phyloP scores from a whole-genome alignment of 2,888 invertebrate species.

The Euplagia quadripunctaria region DNA sequence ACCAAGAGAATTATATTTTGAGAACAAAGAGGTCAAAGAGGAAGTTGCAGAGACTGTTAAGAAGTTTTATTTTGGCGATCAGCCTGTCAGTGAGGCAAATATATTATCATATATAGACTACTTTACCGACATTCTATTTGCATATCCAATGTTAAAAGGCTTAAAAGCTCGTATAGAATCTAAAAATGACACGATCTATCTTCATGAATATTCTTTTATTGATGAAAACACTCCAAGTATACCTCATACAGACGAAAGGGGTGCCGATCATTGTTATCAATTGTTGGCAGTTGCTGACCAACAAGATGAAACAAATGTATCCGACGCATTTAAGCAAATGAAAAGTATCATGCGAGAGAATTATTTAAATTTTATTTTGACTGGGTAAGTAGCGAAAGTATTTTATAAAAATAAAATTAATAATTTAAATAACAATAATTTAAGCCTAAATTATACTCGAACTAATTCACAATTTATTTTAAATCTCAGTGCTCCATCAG shows the following conservation, averaged over 20 bases:
- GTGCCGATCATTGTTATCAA: constrained; percentile 62
- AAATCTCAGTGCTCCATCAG: too few relatives aligned
- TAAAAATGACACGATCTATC: constrained; percentile 43
- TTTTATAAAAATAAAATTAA: too few relatives aligned
- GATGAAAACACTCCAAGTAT: constrained; percentile 48
- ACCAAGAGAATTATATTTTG: constrained; percentile 62
- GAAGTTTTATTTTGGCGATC: constrained; percentile 63
- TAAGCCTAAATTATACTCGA: too few relatives aligned
- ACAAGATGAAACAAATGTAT: constrained; percentile 18
- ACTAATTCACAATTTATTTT: too few relatives aligned
- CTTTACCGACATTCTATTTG: constrained; percentile 70
- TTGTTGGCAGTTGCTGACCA: constrained; percentile 37
- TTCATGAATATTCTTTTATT: constrained; percentile 63
- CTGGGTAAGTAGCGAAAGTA: too few relatives aligned
- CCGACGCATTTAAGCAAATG: too few relatives aligned
- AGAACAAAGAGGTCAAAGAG: constrained; percentile 50
- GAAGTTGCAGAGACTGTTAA: constrained; percentile 53
- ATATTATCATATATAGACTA: constrained; percentile 50
- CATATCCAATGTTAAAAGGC: constrained; percentile 57
- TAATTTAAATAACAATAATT: too few relatives aligned
- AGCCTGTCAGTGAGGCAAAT: constrained; percentile 38
- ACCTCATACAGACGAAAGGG: constrained; percentile 50
- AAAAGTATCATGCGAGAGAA: too few relatives aligned
- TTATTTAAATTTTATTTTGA: too few relatives aligned
- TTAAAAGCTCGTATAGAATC: constrained; percentile 47